phyloP scores from a whole-genome alignment of 2,888 invertebrate species.

The Cephus rjabovi region DNA sequence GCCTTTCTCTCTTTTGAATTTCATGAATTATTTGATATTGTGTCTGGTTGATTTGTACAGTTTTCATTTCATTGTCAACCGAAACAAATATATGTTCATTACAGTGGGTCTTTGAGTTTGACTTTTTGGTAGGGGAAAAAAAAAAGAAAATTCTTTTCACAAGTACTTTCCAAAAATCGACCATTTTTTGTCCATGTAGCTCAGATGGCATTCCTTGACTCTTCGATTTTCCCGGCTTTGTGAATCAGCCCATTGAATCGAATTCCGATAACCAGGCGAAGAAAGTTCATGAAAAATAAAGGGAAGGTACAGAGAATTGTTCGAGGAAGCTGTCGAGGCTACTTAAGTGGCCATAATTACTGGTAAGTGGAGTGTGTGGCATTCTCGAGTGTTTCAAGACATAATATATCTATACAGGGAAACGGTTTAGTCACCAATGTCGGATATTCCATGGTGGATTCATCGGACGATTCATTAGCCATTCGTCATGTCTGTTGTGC shows the following conservation, averaged over 20 bases:
- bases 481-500: neutral
- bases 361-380: slow-evolving; percentile 22
- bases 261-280: neutral
- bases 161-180: neutral
- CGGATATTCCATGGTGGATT: neutral
- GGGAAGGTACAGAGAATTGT: neutral
- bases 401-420: neutral
- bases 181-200: neutral
- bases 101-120: neutral
- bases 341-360: slow-evolving; percentile 25
- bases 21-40: too few species aligned
- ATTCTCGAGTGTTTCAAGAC: slow-evolving; percentile 2
- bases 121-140: neutral
- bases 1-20: too few species aligned
- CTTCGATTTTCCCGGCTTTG: neutral
- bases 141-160: neutral
- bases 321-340: neutral
- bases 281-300: neutral
- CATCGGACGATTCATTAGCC: neutral
- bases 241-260: neutral
- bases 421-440: neutral
- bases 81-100: neutral
- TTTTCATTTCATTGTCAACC: neutral
- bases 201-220: neutral
- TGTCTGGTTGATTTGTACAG: too few species aligned